Conservation (phyloP, 2,797 vertebrate genomes). For the Ceryle rudis region DNA sequence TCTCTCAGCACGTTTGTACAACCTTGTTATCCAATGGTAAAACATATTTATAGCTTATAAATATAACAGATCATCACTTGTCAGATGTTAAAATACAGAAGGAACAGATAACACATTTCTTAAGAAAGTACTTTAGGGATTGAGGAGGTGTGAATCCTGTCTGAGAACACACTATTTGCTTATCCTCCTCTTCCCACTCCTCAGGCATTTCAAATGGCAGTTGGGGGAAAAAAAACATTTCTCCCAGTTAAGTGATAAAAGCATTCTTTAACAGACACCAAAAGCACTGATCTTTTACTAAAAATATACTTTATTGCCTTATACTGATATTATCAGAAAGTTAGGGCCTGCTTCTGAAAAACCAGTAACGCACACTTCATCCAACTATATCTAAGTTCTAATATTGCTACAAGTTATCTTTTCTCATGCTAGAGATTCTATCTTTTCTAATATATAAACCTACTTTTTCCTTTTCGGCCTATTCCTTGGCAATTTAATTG, state of each 20-base stretch:
- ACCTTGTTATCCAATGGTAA: neutral
- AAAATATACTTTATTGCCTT: neutral
- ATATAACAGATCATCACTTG: slow-evolving; percentile 40
- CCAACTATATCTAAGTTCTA: neutral
- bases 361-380: neutral
- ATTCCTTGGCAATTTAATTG: neutral
- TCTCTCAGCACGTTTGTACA: neutral
- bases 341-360: neutral
- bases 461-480: neutral
- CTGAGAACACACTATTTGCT: slow-evolving; percentile 47
- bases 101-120: slow-evolving; percentile 39
- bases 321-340: neutral
- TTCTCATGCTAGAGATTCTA: neutral
- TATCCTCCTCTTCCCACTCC: slow-evolving; percentile 40
- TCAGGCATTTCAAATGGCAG: neutral
- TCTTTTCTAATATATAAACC: neutral
- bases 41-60: slow-evolving; percentile 1
- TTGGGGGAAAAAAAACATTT: neutral
- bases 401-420: neutral
- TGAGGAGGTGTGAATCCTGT: slow-evolving; percentile 50
- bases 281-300: neutral
- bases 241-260: neutral
- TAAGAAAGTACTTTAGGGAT: neutral
- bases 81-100: slow-evolving; percentile 24
- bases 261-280: neutral